Base-by-base conservation (phyloP, 2,888 invertebrate genomes). In the Uloborus plumipes region DNA sequence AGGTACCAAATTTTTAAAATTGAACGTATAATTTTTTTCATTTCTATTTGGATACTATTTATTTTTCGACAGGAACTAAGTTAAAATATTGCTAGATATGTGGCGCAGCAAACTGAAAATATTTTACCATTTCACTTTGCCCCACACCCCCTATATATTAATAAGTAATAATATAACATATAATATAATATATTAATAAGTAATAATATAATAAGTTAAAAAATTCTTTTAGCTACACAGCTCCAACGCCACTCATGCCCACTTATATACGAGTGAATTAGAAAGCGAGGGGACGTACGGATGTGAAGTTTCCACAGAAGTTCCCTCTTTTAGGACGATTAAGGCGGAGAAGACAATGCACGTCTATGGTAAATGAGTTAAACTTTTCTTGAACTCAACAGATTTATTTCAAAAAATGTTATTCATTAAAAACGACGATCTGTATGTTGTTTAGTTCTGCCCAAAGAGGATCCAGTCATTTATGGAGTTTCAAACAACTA, bases 241-340 rank as follows among this genome's bases (percentile, higher is more conserved):
- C 51, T 81, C 80, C 15, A 81, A 81, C 55, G 69, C 80, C 16
- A 81, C 80, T 0, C 80, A 81, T 51, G 80, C 80, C n/a, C 65
- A 70, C 70, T 70, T 81, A 16, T 69, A 62, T 16, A 81, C 15
- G 22, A 81, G 74, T 39, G 80, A 74, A 74, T 74, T 81, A 64
- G 61, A 81, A 64, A 81, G 74, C 1, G 80, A 81, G 69, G 80
- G 80, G n/a, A 64, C 70, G 55, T 81, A 81, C 39, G 74, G 69
- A 7, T 81, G 80, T 70, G 80, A 81, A 81, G 80, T 81, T 31
- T 81, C 80, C 11, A 81, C 80, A 39, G 80, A 81, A 74, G 70
- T 69, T 53, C 80, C 80, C 14, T 66, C 59, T 9, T 81, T 81
- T 20, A 51, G 74, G 58, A 81, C 80, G 65, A 74, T 74, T 70